phyloP scores from a whole-genome alignment of 2,888 invertebrate species.

The Aphodius granarius region DNA sequence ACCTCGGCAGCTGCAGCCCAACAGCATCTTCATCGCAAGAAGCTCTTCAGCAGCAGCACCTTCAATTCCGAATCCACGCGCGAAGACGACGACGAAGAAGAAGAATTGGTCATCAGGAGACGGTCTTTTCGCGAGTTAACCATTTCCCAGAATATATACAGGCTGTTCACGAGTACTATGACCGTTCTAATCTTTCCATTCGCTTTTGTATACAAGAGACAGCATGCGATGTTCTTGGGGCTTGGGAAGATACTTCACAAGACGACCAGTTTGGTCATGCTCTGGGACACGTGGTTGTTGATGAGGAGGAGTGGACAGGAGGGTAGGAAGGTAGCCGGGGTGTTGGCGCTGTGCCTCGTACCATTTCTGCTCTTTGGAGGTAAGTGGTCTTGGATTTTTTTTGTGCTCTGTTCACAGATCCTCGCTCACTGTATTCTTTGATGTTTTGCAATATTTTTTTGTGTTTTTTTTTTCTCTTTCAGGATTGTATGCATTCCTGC shows the following conservation, averaged over 20 bases:
- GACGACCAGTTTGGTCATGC: constrained; percentile 47
- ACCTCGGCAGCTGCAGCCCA: background rate
- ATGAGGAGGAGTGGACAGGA: constrained; percentile 22
- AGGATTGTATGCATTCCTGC: constrained; percentile 53
- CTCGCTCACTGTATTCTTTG: background rate
- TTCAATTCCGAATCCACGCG: constrained; percentile 4
- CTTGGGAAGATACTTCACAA: constrained; percentile 44
- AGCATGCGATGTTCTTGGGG: constrained; percentile 37
- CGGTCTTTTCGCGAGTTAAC: background rate
- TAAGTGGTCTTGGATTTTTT: constrained; percentile 50
- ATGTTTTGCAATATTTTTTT: background rate
- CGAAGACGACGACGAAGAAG: constrained; percentile 13
- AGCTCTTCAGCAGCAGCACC: background rate
- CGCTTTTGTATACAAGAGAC: constrained; percentile 37
- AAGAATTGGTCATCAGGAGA: constrained; percentile 10
- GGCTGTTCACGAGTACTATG: constrained; percentile 29
- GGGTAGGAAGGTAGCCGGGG: constrained; percentile 36
- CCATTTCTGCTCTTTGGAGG: constrained; percentile 61
- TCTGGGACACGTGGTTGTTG: constrained; percentile 51
- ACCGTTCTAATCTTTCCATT: constrained; percentile 36
- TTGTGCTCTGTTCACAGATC: background rate
- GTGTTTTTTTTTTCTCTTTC: constrained; percentile 37
- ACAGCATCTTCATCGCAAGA: constrained; percentile 7
- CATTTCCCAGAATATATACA: constrained; percentile 16
- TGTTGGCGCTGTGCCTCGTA: constrained; percentile 53